These are phyloP conservation scores for Leptinotarsa peninsularis DNA, from an alignment of 2,888 invertebrate genomes.

Conservation along the genomic window DNA sequence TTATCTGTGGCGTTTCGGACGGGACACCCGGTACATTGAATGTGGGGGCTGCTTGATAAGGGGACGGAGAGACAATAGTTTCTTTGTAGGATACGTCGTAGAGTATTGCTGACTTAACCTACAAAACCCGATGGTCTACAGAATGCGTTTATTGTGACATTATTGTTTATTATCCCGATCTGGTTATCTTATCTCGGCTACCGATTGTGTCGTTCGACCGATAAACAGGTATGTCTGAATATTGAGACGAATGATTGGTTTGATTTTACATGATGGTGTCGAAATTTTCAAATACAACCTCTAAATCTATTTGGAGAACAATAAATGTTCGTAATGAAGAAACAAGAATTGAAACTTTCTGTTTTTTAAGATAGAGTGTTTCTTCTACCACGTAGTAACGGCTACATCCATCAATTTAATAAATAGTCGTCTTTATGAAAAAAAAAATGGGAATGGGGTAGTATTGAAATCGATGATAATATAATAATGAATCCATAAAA, in stretches of 20 bases:
- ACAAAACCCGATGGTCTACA: neutral
- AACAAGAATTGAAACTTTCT: too few species aligned
- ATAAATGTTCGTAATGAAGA: too few species aligned
- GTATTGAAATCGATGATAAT: too few species aligned
- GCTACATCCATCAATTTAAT: too few species aligned
- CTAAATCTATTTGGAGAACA: too few species aligned
- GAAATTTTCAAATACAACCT: too few species aligned
- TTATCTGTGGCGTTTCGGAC: neutral
- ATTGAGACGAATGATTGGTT: slow-evolving; percentile 51
- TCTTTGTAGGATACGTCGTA: neutral
- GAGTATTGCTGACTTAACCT: neutral
- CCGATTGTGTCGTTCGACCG: slow-evolving; percentile 47
- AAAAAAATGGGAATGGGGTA: too few species aligned
- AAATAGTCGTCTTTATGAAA: too few species aligned
- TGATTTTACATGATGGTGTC: slow-evolving; percentile 41
- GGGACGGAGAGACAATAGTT: neutral
- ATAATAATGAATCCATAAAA: too few species aligned
- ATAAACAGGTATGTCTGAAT: slow-evolving; percentile 51
- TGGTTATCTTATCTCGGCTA: slow-evolving; percentile 53
- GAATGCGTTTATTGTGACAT: slow-evolving; percentile 34
- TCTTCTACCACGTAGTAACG: too few species aligned
- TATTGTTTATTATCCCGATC: slow-evolving; percentile 41
- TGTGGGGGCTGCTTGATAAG: neutral
- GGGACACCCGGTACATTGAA: neutral
- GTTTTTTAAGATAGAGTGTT: too few species aligned